phyloP scores from a whole-genome alignment of 2,797 vertebrate genomes.

The Galaxias olidus region DNA sequence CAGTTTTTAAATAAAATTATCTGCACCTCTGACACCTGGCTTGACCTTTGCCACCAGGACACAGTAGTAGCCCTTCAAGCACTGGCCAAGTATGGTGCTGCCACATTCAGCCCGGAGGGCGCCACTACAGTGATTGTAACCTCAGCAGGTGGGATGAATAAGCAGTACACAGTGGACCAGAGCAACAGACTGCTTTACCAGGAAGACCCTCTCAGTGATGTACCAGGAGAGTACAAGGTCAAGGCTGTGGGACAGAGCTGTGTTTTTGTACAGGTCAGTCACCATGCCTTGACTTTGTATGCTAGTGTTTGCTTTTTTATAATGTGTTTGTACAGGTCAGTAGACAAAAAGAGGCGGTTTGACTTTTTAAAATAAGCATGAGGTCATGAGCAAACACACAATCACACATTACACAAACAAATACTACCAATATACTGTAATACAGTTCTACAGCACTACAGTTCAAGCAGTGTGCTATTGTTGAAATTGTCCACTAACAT shows the following conservation, averaged over 20 bases:
- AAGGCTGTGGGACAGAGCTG: conserved; percentile 75
- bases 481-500: too few species aligned
- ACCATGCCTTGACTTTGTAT: too few species aligned
- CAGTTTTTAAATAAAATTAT: neutral
- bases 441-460: too few species aligned
- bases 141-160: conserved; percentile 61
- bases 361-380: too few species aligned
- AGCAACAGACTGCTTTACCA: conserved; percentile 83
- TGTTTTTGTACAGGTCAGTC: conserved; percentile 78
- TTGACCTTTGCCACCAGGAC: conserved; percentile 68
- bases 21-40: neutral
- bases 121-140: conserved; percentile 67
- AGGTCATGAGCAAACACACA: neutral
- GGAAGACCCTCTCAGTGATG: conserved; percentile 63
- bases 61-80: conserved; percentile 88
- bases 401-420: too few species aligned
- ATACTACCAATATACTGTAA: too few species aligned
- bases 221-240: conserved; percentile 71
- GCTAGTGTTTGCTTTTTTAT: too few species aligned
- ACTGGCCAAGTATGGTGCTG: conserved; percentile 78
- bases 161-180: conserved; percentile 69
- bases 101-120: conserved; percentile 72
- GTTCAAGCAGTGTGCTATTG: too few species aligned
- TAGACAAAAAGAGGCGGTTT: too few species aligned
- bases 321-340: too few species aligned